phyloP scores from a whole-genome alignment of 2,797 vertebrate genomes.

The Meda fulgida region DNA sequence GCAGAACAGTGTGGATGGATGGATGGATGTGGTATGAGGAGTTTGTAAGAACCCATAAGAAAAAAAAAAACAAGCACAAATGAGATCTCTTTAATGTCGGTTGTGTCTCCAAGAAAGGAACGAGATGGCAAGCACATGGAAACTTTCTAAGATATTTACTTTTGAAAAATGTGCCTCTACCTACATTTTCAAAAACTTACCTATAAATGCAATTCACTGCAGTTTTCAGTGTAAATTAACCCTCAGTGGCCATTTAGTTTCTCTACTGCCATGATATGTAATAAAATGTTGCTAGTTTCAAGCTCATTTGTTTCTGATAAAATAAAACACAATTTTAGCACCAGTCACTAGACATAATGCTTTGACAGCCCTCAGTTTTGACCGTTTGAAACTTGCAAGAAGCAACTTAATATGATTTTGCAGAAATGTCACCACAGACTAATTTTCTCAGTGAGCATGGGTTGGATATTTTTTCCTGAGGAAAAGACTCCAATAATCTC shows the following conservation, averaged over 20 bases:
- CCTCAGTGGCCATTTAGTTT: too few relatives aligned
- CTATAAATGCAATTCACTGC: neutral
- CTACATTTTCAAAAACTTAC: neutral
- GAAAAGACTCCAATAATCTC: neutral
- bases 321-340: too few relatives aligned
- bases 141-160: neutral
- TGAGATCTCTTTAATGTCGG: neutral
- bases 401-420: too few relatives aligned
- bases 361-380: too few relatives aligned
- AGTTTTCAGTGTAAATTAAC: neutral
- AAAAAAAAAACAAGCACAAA: conserved; percentile 17
- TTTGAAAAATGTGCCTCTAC: neutral
- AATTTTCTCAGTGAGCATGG: neutral
- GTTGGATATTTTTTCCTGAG: neutral
- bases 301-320: too few relatives aligned
- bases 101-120: conserved; percentile 16
- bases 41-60: conserved; percentile 20
- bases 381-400: too few relatives aligned
- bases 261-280: too few relatives aligned
- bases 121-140: neutral
- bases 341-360: too few relatives aligned
- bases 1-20: conserved; percentile 48
- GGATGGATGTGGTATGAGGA: conserved; percentile 10
- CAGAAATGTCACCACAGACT: too few relatives aligned
- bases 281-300: too few relatives aligned